These are phyloP conservation scores for Trididemnum nubilum DNA, from an alignment of 23 tunicate genomes.

Conservation along the genomic window DNA sequence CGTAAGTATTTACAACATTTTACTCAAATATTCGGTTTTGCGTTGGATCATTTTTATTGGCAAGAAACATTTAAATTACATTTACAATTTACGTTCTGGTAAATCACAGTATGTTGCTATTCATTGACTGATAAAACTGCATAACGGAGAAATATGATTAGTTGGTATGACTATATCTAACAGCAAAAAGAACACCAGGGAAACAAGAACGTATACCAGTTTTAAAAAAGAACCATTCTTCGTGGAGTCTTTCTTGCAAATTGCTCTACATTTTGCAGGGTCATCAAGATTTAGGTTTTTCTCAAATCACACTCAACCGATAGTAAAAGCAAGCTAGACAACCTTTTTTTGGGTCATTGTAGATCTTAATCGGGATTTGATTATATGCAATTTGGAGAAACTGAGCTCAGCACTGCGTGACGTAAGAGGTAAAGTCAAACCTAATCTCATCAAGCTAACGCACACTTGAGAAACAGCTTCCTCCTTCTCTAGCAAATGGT, in stretches of 20 bases:
- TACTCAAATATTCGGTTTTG: no score
- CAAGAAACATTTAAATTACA: no score
- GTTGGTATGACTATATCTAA: no score
- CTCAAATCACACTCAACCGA: not conserved
- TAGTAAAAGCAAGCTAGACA: not conserved
- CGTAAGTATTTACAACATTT: no score
- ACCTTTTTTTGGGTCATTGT: not conserved
- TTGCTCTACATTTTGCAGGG: not conserved
- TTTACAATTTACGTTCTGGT: no score
- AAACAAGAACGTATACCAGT: no score
- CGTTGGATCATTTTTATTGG: no score
- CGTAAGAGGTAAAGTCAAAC: not conserved
- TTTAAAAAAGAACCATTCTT: not conserved
- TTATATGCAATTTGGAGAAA: not conserved
- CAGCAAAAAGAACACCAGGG: no score
- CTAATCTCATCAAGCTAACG: not conserved
- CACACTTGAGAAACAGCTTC: not conserved
- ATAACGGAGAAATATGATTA: no score
- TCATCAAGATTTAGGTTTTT: not conserved
- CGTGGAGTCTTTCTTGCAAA: not conserved
- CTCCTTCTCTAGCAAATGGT: not conserved
- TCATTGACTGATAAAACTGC: no score
- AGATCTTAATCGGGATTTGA: not conserved
- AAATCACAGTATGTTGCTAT: no score
- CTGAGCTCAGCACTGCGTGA: not conserved